A percentile compares a stretch with the other conserved stretches of the same genome.
phyloP scores from a whole-genome alignment of 2,113 vertebrate species.

The Tricholaema leucomelas region DNA sequence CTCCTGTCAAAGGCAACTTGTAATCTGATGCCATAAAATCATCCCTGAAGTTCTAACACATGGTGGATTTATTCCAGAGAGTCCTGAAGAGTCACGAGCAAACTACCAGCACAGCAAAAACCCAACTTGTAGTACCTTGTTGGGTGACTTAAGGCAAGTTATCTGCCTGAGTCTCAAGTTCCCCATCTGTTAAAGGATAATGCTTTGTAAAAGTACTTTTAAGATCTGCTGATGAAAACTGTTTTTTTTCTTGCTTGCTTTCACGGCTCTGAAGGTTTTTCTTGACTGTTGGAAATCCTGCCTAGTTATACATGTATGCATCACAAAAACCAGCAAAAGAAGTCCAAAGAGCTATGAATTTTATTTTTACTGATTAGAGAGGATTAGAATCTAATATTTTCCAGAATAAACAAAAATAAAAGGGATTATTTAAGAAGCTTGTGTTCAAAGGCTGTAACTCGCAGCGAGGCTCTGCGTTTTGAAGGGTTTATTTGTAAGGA shows the following conservation, averaged over 20 bases:
- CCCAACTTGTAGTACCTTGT: neutral
- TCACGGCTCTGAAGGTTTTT: neutral
- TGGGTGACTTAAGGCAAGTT: neutral
- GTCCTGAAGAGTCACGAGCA: neutral
- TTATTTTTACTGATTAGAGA: no score
- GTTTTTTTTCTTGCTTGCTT: neutral
- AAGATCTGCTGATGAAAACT: slow-evolving; percentile 11
- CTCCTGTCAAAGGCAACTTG: neutral
- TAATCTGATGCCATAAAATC: neutral
- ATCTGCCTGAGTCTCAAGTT: neutral
- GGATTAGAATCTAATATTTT: neutral
- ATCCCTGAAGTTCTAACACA: neutral
- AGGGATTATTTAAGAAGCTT: neutral
- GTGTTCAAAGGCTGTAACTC: neutral
- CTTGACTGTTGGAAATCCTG: neutral
- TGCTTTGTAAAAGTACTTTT: neutral
- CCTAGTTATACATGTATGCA: neutral
- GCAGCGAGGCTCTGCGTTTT: neutral
- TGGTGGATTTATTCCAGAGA: neutral
- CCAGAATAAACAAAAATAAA: slow-evolving; percentile 18
- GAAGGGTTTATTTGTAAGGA: neutral
- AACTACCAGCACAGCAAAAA: neutral
- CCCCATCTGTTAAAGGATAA: neutral
- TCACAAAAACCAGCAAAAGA: neutral
- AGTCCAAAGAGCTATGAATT: neutral